Evolutionary conservation across 2,797 vertebrate genomes (phyloP).

Genomic region (Acropternis orthonyx): DNA sequence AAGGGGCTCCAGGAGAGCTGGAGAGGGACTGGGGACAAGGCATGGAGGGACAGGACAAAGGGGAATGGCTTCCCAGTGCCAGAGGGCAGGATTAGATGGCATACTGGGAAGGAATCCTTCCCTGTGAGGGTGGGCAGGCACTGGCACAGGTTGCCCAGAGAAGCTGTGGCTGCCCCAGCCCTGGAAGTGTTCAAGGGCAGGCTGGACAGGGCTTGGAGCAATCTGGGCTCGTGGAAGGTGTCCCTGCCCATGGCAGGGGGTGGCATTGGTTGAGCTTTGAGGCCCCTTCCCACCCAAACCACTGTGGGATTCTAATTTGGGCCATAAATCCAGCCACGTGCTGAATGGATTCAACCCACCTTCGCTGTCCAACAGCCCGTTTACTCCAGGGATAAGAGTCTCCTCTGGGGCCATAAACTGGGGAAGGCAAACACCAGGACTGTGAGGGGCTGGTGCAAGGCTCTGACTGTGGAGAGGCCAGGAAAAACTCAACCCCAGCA

Average conservation of each 20-base stretch:
- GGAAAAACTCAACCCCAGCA: background rate
- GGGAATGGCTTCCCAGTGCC: background rate
- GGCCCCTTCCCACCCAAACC: background rate
- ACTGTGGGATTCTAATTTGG: background rate
- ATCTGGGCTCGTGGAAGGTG: rapidly evolving
- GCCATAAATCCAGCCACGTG: background rate
- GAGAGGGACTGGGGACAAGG: background rate
- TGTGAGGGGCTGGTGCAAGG: rapidly evolving
- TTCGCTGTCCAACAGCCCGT: rapidly evolving
- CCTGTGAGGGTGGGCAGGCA: background rate
- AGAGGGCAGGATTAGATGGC: background rate
- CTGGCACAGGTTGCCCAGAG: background rate
- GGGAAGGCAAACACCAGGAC: background rate
- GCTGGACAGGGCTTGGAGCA: background rate
- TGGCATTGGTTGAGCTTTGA: rapidly evolving
- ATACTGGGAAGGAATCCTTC: background rate
- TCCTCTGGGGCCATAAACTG: background rate
- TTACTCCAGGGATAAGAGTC: background rate
- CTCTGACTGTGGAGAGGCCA: background rate
- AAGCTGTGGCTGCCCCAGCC: background rate
- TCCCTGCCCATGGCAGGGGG: background rate
- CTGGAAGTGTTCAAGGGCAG: background rate
- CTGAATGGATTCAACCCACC: background rate
- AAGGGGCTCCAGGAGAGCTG: background rate
- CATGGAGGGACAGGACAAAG: background rate